These are phyloP conservation scores for Gambusia affinis DNA, from an alignment of 2,113 vertebrate species.

Conservation along the genomic window DNA sequence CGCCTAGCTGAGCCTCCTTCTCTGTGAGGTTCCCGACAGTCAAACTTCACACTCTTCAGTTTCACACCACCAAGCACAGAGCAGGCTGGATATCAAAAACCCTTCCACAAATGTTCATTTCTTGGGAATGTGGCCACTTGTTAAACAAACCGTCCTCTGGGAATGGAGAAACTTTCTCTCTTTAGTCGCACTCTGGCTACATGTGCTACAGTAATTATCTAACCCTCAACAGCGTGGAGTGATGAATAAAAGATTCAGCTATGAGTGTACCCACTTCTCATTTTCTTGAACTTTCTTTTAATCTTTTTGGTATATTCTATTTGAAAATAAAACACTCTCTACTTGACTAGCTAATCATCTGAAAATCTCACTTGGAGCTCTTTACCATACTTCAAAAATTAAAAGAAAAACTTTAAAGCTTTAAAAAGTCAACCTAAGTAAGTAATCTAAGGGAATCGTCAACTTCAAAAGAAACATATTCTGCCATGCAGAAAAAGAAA, in stretches of 20 bases:
- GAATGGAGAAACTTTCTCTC: conserved; percentile 34
- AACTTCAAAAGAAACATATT: conserved; percentile 8
- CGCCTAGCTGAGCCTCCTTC: neutral
- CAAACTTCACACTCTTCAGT: conserved; percentile 43
- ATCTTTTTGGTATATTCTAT: conserved; percentile 44
- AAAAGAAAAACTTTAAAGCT: neutral
- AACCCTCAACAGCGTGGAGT: conserved; percentile 38
- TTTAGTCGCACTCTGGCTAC: conserved; percentile 40
- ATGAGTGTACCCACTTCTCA: conserved; percentile 33
- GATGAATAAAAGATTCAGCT: conserved; percentile 52
- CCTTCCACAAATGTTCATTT: conserved; percentile 33
- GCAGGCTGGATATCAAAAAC: conserved; percentile 21
- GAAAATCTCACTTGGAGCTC: conserved; percentile 12
- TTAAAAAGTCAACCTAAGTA: neutral
- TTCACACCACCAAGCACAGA: conserved; percentile 40
- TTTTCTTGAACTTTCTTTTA: conserved; percentile 51
- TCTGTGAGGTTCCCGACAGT: conserved; percentile 24
- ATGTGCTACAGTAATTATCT: conserved; percentile 51
- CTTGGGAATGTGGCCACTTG: conserved; percentile 33
- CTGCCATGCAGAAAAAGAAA: neutral
- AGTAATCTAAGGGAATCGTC: neutral
- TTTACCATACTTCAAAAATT: conserved; percentile 10
- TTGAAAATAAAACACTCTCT: conserved; percentile 27
- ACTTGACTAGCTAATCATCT: conserved; percentile 40
- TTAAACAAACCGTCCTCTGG: conserved; percentile 23